Evolutionary conservation across 2,888 invertebrate species (phyloP).

Genomic region (Chalcosyrphus nemorum): DNA sequence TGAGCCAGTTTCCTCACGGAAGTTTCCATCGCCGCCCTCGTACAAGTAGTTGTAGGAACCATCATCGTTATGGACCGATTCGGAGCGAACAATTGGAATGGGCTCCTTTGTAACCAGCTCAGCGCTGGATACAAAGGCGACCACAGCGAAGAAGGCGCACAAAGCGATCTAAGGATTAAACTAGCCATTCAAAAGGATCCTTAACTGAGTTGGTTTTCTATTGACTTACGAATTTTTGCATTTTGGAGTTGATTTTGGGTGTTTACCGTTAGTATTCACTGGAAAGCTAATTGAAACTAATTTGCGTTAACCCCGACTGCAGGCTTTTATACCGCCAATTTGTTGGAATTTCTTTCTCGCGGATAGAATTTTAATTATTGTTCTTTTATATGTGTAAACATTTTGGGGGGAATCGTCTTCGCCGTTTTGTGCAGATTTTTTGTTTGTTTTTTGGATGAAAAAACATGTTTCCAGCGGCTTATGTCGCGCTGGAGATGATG

Average conservation of each 20-base stretch:
- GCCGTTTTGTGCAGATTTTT: slow-evolving; percentile 14
- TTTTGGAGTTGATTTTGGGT: slow-evolving; percentile 24
- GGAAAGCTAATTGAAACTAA: slow-evolving; percentile 54
- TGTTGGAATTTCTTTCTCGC: background rate
- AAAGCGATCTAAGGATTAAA: slow-evolving; percentile 41
- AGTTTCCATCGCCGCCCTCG: slow-evolving; percentile 77
- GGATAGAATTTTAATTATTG: slow-evolving; percentile 11
- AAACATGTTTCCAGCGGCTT: slow-evolving; percentile 43
- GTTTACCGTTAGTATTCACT: slow-evolving; percentile 30
- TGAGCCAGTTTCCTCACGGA: slow-evolving; percentile 76
- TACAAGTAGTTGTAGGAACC: slow-evolving; percentile 77
- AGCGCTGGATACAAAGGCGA: slow-evolving; percentile 49
- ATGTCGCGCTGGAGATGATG: background rate
- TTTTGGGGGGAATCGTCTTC: slow-evolving; percentile 18
- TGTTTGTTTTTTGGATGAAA: slow-evolving; percentile 21
- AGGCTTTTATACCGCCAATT: slow-evolving; percentile 48
- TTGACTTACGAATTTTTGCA: slow-evolving; percentile 61
- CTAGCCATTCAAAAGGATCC: background rate
- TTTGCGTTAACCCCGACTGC: slow-evolving; percentile 13
- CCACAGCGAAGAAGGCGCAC: slow-evolving; percentile 54
- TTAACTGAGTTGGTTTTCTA: background rate
- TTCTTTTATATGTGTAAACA: background rate
- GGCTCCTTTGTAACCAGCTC: slow-evolving; percentile 63
- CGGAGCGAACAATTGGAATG: slow-evolving; percentile 77
- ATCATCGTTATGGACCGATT: slow-evolving; percentile 75